phyloP scores from a whole-genome alignment of 2,113 vertebrate species.

The Bubo blakistoni region DNA sequence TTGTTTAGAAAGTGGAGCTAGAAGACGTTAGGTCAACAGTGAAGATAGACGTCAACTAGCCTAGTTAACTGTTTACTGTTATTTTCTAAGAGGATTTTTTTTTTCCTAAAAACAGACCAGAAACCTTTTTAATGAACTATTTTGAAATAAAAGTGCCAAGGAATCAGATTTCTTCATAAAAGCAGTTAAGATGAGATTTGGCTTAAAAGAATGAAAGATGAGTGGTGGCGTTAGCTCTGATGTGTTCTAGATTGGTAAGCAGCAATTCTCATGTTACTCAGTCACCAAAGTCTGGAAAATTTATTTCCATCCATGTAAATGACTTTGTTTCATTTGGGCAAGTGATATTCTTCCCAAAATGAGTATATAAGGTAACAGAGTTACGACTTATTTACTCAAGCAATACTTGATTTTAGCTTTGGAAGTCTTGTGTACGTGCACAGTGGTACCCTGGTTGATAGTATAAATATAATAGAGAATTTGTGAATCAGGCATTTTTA shows the following conservation, averaged over 20 bases:
- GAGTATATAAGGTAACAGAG: background rate
- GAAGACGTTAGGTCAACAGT: background rate
- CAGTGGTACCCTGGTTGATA: background rate
- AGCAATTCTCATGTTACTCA: background rate
- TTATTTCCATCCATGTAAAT: background rate
- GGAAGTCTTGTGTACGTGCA: background rate
- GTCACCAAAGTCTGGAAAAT: background rate
- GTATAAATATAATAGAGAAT: background rate
- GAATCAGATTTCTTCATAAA: background rate
- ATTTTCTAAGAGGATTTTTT: background rate
- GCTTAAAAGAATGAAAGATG: background rate
- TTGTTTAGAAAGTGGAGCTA: conserved; percentile 37
- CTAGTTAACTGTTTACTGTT: background rate
- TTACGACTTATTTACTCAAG: background rate
- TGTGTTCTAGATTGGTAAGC: background rate
- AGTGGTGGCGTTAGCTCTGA: background rate
- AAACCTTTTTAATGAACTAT: background rate
- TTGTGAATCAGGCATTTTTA: background rate
- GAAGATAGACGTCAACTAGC: background rate
- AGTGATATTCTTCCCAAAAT: background rate
- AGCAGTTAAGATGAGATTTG: background rate
- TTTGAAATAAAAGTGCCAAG: background rate
- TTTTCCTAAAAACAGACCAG: background rate
- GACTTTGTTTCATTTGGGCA: background rate
- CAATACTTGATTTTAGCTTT: background rate